Evolutionary conservation across 1,140 invertebrate genomes (phyloP).

Genomic region (Caerostris extrusa): DNA sequence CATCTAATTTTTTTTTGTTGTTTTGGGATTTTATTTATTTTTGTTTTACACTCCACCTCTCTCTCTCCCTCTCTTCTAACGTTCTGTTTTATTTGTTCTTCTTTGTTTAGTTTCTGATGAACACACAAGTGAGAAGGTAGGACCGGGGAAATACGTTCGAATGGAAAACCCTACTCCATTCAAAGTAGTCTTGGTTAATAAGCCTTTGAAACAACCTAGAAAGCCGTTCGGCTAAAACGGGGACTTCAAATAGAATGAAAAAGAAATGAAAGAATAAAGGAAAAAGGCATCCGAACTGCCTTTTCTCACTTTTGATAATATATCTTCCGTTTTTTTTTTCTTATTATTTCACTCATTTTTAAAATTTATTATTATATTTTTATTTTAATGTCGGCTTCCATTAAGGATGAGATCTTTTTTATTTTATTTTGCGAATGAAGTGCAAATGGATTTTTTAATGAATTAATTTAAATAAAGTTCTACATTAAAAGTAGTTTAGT

Average conservation of each 20-base stretch:
- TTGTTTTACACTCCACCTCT: neutral
- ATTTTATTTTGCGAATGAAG: neutral
- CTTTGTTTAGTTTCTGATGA: conserved; percentile 7
- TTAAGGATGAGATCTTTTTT: neutral
- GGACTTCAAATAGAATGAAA: neutral
- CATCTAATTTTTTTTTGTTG: too few relatives aligned
- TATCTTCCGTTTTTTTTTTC: neutral
- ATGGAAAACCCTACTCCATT: neutral
- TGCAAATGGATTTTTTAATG: too few relatives aligned
- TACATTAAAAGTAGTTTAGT: neutral
- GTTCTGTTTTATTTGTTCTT: neutral
- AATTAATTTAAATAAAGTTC: too few relatives aligned
- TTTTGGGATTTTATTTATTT: neutral
- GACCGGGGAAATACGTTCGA: neutral
- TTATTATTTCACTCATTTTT: neutral
- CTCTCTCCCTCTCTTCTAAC: neutral
- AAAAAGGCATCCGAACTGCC: neutral
- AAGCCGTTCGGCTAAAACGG: neutral
- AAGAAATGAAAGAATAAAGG: neutral
- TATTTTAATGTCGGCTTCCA: neutral
- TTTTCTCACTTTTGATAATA: conserved; percentile 3
- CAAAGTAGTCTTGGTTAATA: neutral
- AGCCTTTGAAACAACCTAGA: neutral
- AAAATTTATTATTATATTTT: neutral
- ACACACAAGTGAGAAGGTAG: neutral